Base-by-base conservation (phyloP, 2,113 vertebrate genomes). In the Perca flavescens region DNA sequence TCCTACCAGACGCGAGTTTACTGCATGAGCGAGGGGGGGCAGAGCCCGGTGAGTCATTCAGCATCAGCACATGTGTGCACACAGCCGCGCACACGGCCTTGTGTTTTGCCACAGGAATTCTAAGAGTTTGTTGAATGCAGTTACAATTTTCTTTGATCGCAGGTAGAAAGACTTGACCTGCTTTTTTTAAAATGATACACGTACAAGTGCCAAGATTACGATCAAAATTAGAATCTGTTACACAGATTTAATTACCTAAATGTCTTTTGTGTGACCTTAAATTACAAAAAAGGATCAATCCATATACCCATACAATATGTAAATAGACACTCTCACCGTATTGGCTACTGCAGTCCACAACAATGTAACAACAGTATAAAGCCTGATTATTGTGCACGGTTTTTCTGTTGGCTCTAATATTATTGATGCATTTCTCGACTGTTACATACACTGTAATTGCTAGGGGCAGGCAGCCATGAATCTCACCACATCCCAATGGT, bases 11-110 rank as follows among this genome's bases (percentile, higher is more conserved):
- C 96, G 47, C 94, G 96, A 80, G 95, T 98, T 4, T 97, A 96
- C 90, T 99, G 98, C 85, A n/a, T 95, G 82, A 98, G 96, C 85
- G 97, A 97, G 86, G 97, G 98, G 92, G 98, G 98, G 84, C 96
- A 98, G 94, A 99, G 98, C 95, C 95, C 81, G 94, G 98, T 99
- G 96, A 96, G 94, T 86, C 54, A 90, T 74, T 73, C 66, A 36
- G 36, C 52, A 63, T 73, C 74, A 46, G 64, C 16, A 57, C 70
- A 79, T 21, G 31, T 62, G 69, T 63, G 60, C 70, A 74, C 56
- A 56, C 43, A 22, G 65, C 50, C 47, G 25, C 46, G 8, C 57
- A 43, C 53, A 63, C 14, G 7, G 50, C 56, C 65, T 69, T 73
- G 86, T 67, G 62, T 70, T 80, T 72, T 19, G 9, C 31, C 66